These are phyloP conservation scores for Gallinago paraguaiae DNA, from an alignment of 2,113 vertebrate genomes.

Conservation along the genomic window DNA sequence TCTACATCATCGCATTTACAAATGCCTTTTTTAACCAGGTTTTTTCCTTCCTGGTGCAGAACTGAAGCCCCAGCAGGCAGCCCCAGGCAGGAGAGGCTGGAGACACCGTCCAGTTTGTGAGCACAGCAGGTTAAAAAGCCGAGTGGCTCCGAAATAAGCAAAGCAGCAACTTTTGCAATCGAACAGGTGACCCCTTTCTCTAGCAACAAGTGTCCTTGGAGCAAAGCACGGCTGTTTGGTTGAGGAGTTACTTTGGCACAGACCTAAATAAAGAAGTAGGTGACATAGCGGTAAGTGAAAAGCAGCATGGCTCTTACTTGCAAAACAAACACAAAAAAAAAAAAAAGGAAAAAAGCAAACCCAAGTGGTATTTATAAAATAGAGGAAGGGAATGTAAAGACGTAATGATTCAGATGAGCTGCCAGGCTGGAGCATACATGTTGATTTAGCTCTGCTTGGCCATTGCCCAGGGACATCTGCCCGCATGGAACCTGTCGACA, in stretches of 20 bases:
- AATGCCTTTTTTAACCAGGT: not conserved
- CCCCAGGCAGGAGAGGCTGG: not conserved
- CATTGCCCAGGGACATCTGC: not conserved
- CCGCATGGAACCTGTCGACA: not conserved
- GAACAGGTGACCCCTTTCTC: not conserved
- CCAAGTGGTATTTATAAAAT: slow-evolving; percentile 44
- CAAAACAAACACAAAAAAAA: not conserved
- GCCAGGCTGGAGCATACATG: not conserved
- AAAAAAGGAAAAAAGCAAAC: too few relatives aligned
- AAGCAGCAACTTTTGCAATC: slow-evolving; percentile 10
- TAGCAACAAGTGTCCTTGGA: not conserved
- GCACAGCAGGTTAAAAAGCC: not conserved
- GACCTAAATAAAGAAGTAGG: not conserved
- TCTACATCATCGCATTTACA: not conserved
- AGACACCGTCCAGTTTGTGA: not conserved
- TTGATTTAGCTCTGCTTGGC: not conserved
- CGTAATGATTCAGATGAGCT: not conserved
- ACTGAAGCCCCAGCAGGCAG: not conserved
- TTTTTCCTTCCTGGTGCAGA: not conserved
- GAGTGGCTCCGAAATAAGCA: not conserved
- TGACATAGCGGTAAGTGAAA: not conserved
- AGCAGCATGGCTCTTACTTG: not conserved
- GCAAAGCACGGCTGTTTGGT: not conserved
- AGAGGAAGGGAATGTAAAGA: slow-evolving; percentile 44
- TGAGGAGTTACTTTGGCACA: not conserved